Conservation (phyloP, 2,113 vertebrate species). For the Pelecanus crispus region DNA sequence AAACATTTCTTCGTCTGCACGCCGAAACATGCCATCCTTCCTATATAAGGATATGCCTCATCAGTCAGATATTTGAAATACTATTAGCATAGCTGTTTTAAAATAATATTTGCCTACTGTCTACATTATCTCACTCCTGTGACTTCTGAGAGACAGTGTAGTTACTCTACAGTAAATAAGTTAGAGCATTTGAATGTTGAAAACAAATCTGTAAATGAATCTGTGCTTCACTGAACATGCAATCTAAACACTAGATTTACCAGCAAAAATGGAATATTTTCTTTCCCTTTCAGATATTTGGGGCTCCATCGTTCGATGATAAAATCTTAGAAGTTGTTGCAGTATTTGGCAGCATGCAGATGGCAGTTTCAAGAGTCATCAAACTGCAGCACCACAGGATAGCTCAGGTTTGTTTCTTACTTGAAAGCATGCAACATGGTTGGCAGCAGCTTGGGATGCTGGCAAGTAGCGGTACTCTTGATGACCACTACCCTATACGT, state of each 20-base stretch:
- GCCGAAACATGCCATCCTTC: neutral
- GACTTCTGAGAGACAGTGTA: neutral
- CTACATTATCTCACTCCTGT: neutral
- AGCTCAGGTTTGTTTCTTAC: slow-evolving; percentile 82
- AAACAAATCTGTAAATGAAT: neutral
- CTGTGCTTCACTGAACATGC: neutral
- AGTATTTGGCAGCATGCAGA: slow-evolving; percentile 97
- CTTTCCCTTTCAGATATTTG: slow-evolving; percentile 85
- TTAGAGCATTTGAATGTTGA: neutral
- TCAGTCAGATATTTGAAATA: neutral
- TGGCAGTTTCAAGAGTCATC: slow-evolving; percentile 97
- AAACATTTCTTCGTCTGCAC: neutral
- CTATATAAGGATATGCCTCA: neutral
- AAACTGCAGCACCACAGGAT: slow-evolving; percentile 97
- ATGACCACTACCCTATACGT: neutral
- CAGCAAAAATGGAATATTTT: neutral
- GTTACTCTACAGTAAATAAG: neutral
- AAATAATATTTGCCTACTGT: neutral
- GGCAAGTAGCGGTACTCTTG: neutral
- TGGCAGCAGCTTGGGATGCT: neutral
- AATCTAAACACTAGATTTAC: neutral
- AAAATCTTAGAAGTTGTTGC: slow-evolving; percentile 97
- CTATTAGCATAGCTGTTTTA: neutral
- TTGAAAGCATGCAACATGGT: neutral
- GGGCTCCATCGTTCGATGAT: slow-evolving; percentile 95